Conservation (phyloP, 2,113 vertebrate genomes). For the Nothocercus nigrocapillus region DNA sequence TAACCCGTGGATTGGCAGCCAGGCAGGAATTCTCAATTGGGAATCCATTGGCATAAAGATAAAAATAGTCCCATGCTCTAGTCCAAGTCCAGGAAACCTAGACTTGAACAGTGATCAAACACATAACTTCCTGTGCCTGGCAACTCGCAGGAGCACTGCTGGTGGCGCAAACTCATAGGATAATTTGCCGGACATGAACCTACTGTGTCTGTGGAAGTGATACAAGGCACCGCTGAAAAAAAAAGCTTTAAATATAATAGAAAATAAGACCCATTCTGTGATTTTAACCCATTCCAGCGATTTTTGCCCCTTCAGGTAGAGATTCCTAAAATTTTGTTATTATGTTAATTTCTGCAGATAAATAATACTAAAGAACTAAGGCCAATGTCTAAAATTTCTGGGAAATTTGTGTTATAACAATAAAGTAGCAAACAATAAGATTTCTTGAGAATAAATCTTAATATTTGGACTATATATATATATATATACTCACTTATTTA, state of each 20-base stretch:
- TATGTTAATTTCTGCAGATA: background rate
- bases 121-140: background rate
- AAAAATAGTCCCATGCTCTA: conserved; percentile 13
- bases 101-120: background rate
- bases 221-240: background rate
- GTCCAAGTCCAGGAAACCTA: background rate
- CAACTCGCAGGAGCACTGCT: background rate
- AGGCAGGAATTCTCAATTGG: conserved; percentile 30
- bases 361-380: background rate
- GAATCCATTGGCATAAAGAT: background rate
- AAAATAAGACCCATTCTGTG: background rate
- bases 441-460: background rate
- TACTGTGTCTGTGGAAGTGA: background rate
- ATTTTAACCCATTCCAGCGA: background rate
- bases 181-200: background rate
- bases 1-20: conserved; percentile 19
- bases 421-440: background rate
- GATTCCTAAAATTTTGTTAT: background rate
- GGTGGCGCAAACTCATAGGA: background rate
- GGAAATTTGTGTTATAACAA: background rate
- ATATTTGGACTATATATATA: background rate
- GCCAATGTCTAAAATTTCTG: background rate
- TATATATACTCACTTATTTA: background rate
- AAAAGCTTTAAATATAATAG: background rate
- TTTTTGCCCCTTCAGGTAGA: background rate